phyloP scores from a whole-genome alignment of 2,888 invertebrate species.

The Deilephila elpenor region DNA sequence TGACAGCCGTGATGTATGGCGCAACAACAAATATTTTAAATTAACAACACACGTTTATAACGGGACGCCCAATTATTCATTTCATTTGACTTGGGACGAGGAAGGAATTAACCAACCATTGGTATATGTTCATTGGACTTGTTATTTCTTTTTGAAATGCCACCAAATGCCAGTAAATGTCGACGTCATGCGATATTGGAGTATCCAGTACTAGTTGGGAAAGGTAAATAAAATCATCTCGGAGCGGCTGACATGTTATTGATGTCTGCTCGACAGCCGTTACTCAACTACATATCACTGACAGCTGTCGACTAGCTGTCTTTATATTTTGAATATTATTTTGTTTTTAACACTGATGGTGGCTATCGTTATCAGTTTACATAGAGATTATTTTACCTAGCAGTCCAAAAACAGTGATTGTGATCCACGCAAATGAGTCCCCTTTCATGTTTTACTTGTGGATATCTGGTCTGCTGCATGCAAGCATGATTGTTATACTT shows the following conservation, averaged over 20 bases:
- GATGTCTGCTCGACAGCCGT: too few species aligned
- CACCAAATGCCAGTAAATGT: neutral
- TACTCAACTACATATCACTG: too few species aligned
- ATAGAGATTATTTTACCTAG: too few species aligned
- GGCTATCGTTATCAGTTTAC: too few species aligned
- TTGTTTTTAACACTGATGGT: too few species aligned
- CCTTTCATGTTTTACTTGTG: too few species aligned
- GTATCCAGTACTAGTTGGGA: neutral
- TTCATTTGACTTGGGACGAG: neutral
- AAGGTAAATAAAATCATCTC: neutral
- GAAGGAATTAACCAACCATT: neutral
- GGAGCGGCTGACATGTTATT: neutral
- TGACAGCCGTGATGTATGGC: conserved; percentile 24
- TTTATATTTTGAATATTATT: too few species aligned
- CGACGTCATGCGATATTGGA: neutral
- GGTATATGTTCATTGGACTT: neutral
- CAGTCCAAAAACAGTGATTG: too few species aligned
- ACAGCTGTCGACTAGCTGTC: too few species aligned
- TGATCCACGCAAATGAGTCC: too few species aligned
- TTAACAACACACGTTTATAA: conserved; percentile 22
- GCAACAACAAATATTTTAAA: conserved; percentile 23
- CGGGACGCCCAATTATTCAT: conserved; percentile 5
- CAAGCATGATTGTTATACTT: too few species aligned
- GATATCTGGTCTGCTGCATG: too few species aligned
- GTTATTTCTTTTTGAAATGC: neutral